Base-by-base conservation (phyloP, 1,140 invertebrate species). In the Nymphalis io region DNA sequence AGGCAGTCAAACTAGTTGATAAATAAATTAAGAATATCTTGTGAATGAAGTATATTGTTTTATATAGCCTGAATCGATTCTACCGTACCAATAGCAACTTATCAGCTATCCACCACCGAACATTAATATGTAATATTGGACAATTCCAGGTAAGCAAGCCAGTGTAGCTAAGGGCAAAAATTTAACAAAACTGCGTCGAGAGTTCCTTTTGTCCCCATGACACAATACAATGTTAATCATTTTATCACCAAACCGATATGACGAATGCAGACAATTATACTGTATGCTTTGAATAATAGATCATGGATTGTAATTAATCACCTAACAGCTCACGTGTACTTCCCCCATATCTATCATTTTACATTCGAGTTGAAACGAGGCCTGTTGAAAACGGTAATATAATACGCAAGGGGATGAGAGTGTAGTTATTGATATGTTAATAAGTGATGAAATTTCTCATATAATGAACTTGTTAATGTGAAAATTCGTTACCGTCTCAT, bases 221-320 rank as follows among this genome's bases (percentile, higher is more conserved):
- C 6, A 33, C 27, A 33, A 33, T 33, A 15, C 6, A 15, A 8
- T 55, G 21, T 23, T 55, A 55, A 55, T 55, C 23, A 55, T 55
- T 23, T 55, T 27, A 55, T 55, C 20, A 55, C 15, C 51, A 3
- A 55, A 55, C 23, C 51, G 13, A 55, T 23, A 23, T 21, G 20
- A 55, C 23, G 51, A 55, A 55, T 15, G 2, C 46, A 48, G 40
- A 42, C 40, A 42, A 51, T 51, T 51, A 23, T 27, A 38, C 44
- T 44, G 39, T 20, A 33, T 44, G 33, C 39, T 42, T 61, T 61
- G 23, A 61, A 61, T 68, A 61, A 68, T 61, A 61, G 27, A 68
- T 58, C 27, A 38, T 68, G 21, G 46, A 20, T n/a, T 72, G 68
- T 73, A 74, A 81, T 81, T 79, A 65, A 81, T 81, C 74, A 79